These are phyloP conservation scores for Chaetodon auriga DNA, from an alignment of 2,113 vertebrate genomes.

Conservation along the genomic window DNA sequence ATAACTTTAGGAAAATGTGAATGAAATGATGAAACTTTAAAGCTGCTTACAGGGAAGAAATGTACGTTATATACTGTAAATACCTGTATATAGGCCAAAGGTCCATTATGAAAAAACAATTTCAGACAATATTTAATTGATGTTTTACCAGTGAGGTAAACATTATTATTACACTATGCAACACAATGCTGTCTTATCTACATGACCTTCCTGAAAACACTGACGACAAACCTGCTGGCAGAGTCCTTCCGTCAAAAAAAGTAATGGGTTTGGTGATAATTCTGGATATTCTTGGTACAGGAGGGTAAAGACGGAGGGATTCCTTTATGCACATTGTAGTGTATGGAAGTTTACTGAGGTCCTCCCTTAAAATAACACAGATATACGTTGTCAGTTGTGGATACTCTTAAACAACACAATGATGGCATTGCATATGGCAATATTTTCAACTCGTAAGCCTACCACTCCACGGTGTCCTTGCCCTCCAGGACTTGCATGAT, in stretches of 20 bases:
- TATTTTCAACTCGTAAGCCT: constrained; percentile 21
- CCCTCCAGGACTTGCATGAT: constrained; percentile 82
- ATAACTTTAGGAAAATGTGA: neutral
- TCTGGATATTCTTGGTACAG: constrained; percentile 84
- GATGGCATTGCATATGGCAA: neutral
- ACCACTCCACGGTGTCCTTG: constrained; percentile 87
- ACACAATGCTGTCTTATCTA: neutral
- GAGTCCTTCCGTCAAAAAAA: constrained; percentile 88
- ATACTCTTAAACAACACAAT: neutral
- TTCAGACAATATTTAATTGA: constrained; percentile 18
- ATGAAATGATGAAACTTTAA: neutral
- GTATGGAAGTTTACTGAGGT: constrained; percentile 89
- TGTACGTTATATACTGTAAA: too few species aligned
- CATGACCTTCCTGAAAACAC: neutral
- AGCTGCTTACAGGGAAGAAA: too few species aligned
- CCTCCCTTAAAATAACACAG: constrained; percentile 84
- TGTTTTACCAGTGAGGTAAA: neutral
- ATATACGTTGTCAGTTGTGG: neutral
- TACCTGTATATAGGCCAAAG: neutral
- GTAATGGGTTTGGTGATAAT: constrained; percentile 87
- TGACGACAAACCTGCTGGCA: constrained; percentile 87
- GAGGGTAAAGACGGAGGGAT: constrained; percentile 89
- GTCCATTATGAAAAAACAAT: neutral
- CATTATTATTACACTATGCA: neutral
- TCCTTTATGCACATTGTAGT: constrained; percentile 96